Base-by-base conservation (phyloP, 1,140 invertebrate genomes). In the Bombus pyrosoma region DNA sequence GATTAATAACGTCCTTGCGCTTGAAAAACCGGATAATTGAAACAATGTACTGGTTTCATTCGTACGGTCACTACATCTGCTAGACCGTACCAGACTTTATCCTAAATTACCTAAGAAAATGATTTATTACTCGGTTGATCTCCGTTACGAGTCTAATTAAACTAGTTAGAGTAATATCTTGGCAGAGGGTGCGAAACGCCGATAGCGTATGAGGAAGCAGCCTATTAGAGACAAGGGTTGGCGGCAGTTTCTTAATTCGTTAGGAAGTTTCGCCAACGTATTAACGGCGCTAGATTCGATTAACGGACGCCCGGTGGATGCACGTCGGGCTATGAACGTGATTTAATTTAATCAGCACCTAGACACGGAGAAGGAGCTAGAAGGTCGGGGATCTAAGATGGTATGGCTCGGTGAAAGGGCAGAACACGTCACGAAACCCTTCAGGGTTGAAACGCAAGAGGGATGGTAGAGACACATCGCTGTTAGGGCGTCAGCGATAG, bases 311-410 rank as follows among this genome's bases (percentile, higher is more conserved):
- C 76, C 57, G 74, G n/a, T 76, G n/a, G 82, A 84, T 71, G 76
- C 75, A 22, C 83, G 64, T 62, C 57, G 69, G 0, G 69, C 83
- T 85, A 85, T 81, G 78, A 85, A 59, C 83, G 78, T 81, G 83
- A 85, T 85, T 85, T 85, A 85, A 85, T 85, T 85, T 81, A 85
- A 85, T 85, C 69, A 85, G 78, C 41, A 12, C 39, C 69, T 73
- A 72, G 83, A 81, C 68, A 71, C 32, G 75, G 22, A 32, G 43
- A 37, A 57, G 74, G 25, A 37, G 53, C 32, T 34, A 25, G 37
- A 28, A 15, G 41, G 32, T 43, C 43, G 47, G 13, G 15, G n/a
- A 47, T 77, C 59, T 78, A 43, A 47, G 64, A 71, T 43, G 47
- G 39, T 43, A 25, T 5, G 43, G 13, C 43, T 75, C 62, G n/a